phyloP scores from a whole-genome alignment of 2,113 vertebrate genomes.

The Pygoscelis antarcticus region DNA sequence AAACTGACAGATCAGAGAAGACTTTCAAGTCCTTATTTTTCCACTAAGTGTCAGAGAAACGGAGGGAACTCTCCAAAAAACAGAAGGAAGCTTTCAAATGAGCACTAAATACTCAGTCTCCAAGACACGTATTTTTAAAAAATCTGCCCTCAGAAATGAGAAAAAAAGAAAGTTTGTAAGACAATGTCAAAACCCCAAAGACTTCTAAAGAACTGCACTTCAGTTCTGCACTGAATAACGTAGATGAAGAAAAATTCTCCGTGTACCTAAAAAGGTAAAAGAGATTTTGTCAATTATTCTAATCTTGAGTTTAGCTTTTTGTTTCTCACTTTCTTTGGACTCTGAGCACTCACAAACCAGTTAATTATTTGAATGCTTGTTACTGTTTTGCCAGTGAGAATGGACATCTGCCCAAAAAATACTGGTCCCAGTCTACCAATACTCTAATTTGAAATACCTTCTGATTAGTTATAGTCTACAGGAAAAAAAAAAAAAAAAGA shows the following conservation, averaged over 20 bases:
- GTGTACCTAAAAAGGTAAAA: not conserved
- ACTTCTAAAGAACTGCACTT: not conserved
- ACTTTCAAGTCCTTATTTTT: not conserved
- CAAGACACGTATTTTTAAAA: not conserved
- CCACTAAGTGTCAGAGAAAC: not conserved
- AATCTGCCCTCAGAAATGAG: not conserved
- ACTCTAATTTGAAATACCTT: not conserved
- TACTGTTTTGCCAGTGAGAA: not conserved
- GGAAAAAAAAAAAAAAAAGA: no score
- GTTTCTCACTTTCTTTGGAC: not conserved
- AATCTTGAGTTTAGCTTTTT: not conserved
- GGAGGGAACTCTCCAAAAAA: not conserved
- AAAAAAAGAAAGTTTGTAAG: not conserved
- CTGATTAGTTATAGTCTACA: not conserved
- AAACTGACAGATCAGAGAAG: not conserved
- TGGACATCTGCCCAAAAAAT: not conserved
- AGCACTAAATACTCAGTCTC: not conserved
- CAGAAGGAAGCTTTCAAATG: not conserved
- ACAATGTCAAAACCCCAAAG: not conserved
- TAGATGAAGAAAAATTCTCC: not conserved
- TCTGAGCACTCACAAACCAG: not conserved
- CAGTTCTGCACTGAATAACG: not conserved
- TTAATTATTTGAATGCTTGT: not conserved
- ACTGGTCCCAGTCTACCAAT: not conserved
- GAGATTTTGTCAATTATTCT: not conserved